Evolutionary conservation across 2,113 vertebrate genomes (phyloP), one percentile per base, ranked within the genome.

Genomic region (Pterocles orientalis): DNA sequence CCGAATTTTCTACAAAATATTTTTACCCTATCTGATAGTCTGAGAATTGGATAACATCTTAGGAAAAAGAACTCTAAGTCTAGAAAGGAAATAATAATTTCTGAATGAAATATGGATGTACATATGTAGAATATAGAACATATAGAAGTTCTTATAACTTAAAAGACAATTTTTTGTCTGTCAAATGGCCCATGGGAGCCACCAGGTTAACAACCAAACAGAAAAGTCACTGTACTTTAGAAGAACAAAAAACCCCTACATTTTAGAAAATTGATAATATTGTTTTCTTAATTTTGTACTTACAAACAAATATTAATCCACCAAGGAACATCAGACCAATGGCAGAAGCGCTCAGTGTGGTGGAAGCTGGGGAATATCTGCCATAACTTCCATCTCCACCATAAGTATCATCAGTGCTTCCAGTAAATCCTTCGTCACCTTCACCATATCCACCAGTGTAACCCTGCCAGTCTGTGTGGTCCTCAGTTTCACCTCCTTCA

Each of bases 281-380:
- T 6, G 0, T 47, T 45, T 82, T 81, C 48, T 50, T 47, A 43
- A 57, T 84, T 62, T 92, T 66, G 57, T 94, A 99, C 98, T 98
- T 96, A 99, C 99, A 2, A 75, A 99, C 93, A 94, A 99, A 96
- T 91, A 98, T 95, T 93, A 98, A 81, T 92, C 84, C 91, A 80
- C 98, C 97, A 6, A 95, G 83, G 88, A 99, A 81, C 88, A 99
- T 90, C 47, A 98, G 93, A 34, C 98, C 97, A 45, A 98, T 97
- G 60, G 98, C 98, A 81, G 98, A 47, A 34, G 83, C 69, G 5
- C 98, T 97, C 8, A 99, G 91, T 12, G 97, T 91, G 12, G 96
- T 73, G 7, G 54, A 18, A 47, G 90, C 7, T 0, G 9, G 7
- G 0, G 1, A 0, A 0, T 9, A 2, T 91, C 87, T 89, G 36